Conservation (phyloP, 1,140 invertebrate genomes). For the Armadillidium nasatum region DNA sequence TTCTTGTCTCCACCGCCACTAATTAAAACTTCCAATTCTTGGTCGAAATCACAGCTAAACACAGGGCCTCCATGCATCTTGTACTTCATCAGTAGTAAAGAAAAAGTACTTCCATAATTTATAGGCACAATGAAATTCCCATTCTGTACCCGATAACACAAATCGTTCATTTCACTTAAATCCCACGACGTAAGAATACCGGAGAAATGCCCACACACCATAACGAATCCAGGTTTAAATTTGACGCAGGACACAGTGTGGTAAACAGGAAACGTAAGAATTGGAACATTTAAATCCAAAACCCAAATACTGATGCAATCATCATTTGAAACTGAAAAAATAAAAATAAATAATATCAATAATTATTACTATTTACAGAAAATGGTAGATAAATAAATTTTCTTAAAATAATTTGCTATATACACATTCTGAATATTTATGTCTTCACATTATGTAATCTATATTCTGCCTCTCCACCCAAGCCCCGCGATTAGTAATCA, state of each 20-base stretch:
- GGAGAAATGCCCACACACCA: constrained; percentile 45
- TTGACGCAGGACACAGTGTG: constrained; percentile 45
- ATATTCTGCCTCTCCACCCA: too few relatives aligned
- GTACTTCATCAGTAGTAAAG: constrained; percentile 46
- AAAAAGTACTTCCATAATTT: neutral
- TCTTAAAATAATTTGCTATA: too few relatives aligned
- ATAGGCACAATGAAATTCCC: neutral
- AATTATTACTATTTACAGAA: too few relatives aligned
- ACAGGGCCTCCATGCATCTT: constrained; percentile 51
- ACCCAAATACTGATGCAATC: constrained; percentile 46
- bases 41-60: constrained; percentile 51
- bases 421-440: too few relatives aligned
- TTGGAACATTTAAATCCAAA: constrained; percentile 34
- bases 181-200: constrained; percentile 45
- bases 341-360: neutral
- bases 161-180: constrained; percentile 19
- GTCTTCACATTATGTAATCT: too few relatives aligned
- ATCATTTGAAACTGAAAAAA: constrained; percentile 45
- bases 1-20: constrained; percentile 52
- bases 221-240: constrained; percentile 39
- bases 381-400: too few relatives aligned
- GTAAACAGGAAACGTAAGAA: constrained; percentile 41
- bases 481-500: too few relatives aligned
- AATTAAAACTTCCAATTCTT: constrained; percentile 50
- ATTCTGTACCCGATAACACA: constrained; percentile 1